Evolutionary conservation across 2,113 vertebrate species (phyloP).

Genomic region (Petaurus breviceps): DNA sequence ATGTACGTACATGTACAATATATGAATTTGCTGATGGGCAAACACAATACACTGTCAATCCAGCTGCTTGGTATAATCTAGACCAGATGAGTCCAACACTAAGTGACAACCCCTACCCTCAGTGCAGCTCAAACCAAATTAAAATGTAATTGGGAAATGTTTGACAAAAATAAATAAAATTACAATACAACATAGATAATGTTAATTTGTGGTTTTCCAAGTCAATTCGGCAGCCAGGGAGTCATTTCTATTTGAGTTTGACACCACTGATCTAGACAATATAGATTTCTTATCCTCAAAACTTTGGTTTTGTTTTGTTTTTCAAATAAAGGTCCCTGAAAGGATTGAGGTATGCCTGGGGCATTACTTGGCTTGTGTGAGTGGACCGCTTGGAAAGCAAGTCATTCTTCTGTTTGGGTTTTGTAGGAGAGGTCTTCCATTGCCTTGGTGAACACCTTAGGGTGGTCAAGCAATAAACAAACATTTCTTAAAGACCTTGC

Average conservation of each 20-base stretch:
- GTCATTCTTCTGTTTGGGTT: neutral
- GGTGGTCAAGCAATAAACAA: neutral
- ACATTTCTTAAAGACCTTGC: neutral
- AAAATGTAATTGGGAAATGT: neutral
- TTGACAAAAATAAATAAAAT: neutral
- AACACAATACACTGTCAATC: neutral
- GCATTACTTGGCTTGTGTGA: neutral
- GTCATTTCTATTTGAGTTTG: neutral
- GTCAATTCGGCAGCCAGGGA: neutral
- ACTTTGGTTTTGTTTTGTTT: neutral
- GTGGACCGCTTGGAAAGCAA: neutral
- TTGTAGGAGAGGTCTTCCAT: neutral
- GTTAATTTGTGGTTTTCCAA: neutral
- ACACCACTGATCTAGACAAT: neutral
- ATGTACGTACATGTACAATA: neutral
- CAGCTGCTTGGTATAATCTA: neutral
- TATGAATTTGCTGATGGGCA: neutral
- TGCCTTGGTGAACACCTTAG: neutral
- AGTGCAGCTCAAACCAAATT: neutral
- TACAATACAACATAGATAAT: neutral
- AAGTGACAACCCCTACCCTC: neutral
- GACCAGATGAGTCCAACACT: neutral
- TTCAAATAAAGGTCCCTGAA: neutral
- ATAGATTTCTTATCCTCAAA: neutral
- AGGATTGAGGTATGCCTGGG: neutral